Evolutionary conservation across 2,888 invertebrate species (phyloP), one percentile per base, ranked within the genome.

Genomic region (Drosophila anomelani): DNA sequence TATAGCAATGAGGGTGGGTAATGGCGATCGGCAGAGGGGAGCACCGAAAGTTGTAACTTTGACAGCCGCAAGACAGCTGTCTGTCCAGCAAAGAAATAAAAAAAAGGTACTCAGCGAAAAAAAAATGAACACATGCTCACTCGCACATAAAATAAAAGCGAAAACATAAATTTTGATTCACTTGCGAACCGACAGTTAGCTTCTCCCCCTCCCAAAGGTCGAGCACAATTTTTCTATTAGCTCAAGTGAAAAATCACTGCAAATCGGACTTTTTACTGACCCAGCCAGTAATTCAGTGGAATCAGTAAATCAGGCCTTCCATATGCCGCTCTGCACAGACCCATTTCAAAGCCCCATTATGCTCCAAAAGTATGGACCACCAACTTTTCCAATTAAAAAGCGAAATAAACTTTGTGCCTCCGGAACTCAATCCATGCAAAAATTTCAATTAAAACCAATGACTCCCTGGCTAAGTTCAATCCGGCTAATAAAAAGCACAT

Each of bases 201-300:
- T n/a, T 20, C 32, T 4, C 26, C 4, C 26, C 5, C 20, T 9
- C 43, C 13, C 53, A 75, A 88, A 83, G 84, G 85, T 84, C 75
- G 80, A 73, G 71, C 85, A 81, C 81, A 88, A 85, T 85, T 89
- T 87, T 87, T 75, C 89, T 43, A 73, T 73, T 73, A 73, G 39
- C 59, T 75, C 69, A 83, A 83, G 88, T 83, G 83, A 82, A 83
- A 88, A 83, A 83, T 88, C 66, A 39, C 78, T 29, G 78, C 72
- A 78, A 54, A 47, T 67, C 38, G 38, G 55, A 15, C 12, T 26
- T 68, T 13, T 49, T 36, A 23, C 38, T 67, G 66, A 20, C 15
- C 67, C 13, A 7, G 34, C 34, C 23, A 15, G 26, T 51, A 64
- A 51, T 49, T 51, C 64, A 43, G 36, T 4, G 34, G 9, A 36